A percentile compares a stretch with the other conserved stretches of the same genome.
Evolutionary conservation across 2,113 vertebrate species (phyloP).

Genomic region (Machaerirhynchus nigripectus): DNA sequence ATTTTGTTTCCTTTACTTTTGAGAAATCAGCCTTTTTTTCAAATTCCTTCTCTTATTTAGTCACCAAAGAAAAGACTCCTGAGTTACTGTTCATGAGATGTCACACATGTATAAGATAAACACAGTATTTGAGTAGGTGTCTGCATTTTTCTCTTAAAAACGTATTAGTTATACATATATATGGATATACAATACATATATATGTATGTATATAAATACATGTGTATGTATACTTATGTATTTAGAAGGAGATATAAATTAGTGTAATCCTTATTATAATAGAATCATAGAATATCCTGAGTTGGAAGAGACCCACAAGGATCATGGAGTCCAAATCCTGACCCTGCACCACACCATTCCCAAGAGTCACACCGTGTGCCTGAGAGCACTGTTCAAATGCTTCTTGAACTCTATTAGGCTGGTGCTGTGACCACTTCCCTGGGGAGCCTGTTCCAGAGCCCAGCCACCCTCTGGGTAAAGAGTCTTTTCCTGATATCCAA

Average conservation of each 20-base stretch:
- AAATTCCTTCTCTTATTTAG: neutral
- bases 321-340: accelerated
- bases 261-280: neutral
- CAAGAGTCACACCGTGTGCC: too few species aligned
- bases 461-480: neutral
- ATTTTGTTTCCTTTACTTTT: neutral
- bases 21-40: neutral
- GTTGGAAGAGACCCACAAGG: neutral
- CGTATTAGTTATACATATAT: neutral
- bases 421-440: neutral
- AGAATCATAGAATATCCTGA: neutral
- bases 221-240: neutral
- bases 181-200: neutral
- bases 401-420: neutral
- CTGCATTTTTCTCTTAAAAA: neutral
- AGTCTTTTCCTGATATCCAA: accelerated
- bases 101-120: neutral
- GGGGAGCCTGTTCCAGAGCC: neutral
- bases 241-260: neutral
- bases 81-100: neutral
- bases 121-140: neutral
- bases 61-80: neutral
- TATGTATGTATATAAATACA: neutral
- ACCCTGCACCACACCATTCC: too few species aligned
- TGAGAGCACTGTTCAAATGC: accelerated